Evolutionary conservation across 2,888 invertebrate genomes (phyloP).

Genomic region (Metalampra italica): DNA sequence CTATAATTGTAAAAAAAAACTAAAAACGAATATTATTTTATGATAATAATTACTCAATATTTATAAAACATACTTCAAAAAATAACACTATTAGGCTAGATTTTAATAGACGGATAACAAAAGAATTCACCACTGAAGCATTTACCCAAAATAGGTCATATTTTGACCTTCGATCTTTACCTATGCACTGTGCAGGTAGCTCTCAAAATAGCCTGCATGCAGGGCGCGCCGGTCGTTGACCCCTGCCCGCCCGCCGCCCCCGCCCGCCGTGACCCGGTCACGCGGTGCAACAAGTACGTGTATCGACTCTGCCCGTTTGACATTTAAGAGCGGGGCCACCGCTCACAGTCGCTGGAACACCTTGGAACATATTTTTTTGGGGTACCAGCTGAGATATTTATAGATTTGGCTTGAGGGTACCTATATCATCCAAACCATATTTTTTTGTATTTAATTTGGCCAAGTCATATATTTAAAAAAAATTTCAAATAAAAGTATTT

Average conservation of each 20-base stretch:
- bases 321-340: constrained; percentile 49
- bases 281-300: constrained; percentile 63
- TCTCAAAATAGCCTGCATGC: constrained; percentile 61
- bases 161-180: constrained; percentile 62
- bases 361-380: not conserved
- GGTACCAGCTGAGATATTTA: too few relatives aligned
- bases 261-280: constrained; percentile 62
- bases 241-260: constrained; percentile 30
- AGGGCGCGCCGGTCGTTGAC: constrained; percentile 62
- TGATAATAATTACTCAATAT: too few relatives aligned
- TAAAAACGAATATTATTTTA: too few relatives aligned
- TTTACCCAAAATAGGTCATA: constrained; percentile 14
- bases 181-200: constrained; percentile 38
- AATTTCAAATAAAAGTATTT: too few relatives aligned
- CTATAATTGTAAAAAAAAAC: too few relatives aligned
- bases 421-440: too few relatives aligned
- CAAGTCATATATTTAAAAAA: too few relatives aligned
- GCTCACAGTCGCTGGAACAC: constrained; percentile 14
- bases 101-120: too few relatives aligned
- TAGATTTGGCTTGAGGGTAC: too few relatives aligned
- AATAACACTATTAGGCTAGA: too few relatives aligned
- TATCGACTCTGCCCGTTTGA: constrained; percentile 70
- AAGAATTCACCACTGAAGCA: not conserved
- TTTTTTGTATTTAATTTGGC: too few relatives aligned
- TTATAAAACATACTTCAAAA: too few relatives aligned